Conservation (phyloP, 2,888 invertebrate genomes). For the Mesochorus sp. region DNA sequence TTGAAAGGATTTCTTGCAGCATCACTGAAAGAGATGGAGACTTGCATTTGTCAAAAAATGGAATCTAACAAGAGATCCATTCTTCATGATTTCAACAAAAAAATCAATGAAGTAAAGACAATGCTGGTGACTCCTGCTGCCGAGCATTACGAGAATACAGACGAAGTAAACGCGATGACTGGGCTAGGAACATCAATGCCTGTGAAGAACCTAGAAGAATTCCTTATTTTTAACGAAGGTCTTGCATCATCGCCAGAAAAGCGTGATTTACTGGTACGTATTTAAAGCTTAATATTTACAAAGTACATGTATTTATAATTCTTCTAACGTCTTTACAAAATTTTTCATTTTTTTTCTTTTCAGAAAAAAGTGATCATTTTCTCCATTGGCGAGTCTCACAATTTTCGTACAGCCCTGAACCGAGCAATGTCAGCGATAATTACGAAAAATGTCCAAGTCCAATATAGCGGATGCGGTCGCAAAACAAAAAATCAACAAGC, state of each 20-base stretch:
- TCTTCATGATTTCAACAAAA: conserved; percentile 16
- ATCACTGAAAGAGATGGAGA: not conserved
- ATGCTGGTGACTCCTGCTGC: not conserved
- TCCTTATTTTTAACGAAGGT: not conserved
- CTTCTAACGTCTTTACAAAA: not conserved
- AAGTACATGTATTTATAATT: not conserved
- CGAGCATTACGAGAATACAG: not conserved
- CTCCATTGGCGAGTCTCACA: not conserved
- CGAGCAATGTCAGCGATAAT: not conserved
- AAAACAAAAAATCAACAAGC: not conserved
- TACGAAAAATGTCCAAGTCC: not conserved
- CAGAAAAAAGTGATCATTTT: not conserved
- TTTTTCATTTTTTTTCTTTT: not conserved
- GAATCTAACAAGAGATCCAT: conserved; percentile 3
- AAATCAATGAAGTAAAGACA: conserved; percentile 21
- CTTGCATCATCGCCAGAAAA: too few species aligned
- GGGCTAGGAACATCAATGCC: not conserved
- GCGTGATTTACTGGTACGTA: too few species aligned
- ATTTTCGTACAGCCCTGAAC: not conserved
- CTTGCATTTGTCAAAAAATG: not conserved
- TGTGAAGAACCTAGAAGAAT: not conserved
- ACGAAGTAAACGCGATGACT: not conserved
- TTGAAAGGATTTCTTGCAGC: not conserved
- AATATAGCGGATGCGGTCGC: not conserved
- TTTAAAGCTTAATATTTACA: too few species aligned